Conservation (phyloP, 1,140 invertebrate genomes). For the Chelonus insularis region DNA sequence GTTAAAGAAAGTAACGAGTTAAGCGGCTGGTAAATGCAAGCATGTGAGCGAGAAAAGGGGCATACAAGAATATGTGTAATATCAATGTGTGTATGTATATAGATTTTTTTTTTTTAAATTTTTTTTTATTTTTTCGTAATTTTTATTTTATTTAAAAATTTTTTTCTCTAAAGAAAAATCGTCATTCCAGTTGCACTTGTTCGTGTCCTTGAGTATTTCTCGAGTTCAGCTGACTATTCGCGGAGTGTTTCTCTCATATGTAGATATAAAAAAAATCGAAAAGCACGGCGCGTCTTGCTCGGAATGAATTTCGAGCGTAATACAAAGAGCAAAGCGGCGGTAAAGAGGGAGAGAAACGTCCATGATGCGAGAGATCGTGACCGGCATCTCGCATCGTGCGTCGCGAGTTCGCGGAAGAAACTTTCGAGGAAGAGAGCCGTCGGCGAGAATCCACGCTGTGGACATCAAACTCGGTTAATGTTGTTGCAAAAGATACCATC, state of each 20-base stretch:
- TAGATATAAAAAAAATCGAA: conserved; percentile 21
- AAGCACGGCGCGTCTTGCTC: conserved; percentile 19
- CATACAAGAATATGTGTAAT: background rate
- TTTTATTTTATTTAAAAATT: too few relatives aligned
- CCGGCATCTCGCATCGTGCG: conserved; percentile 34
- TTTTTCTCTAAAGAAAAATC: conserved; percentile 2
- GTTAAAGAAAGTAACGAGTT: conserved; percentile 24
- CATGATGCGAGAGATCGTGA: conserved; percentile 37
- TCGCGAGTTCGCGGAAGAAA: conserved; percentile 33
- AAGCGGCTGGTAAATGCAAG: conserved; percentile 23
- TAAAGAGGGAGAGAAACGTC: conserved; percentile 24
- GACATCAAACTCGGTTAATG: conserved; percentile 3
- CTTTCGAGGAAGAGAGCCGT: conserved; percentile 30
- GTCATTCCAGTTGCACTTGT: conserved; percentile 11
- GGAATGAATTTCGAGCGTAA: conserved; percentile 23
- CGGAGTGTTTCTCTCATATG: conserved; percentile 1
- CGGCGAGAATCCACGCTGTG: background rate
- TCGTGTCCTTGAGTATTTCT: conserved; percentile 15
- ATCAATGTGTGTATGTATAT: background rate
- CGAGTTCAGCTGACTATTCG: background rate
- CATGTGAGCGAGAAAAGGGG: conserved; percentile 8
- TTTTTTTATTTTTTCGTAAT: too few relatives aligned
- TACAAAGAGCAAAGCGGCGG: conserved; percentile 18
- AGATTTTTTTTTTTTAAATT: too few relatives aligned
- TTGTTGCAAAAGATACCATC: conserved; percentile 1